phyloP scores from a whole-genome alignment of 2,113 vertebrate species.

The Boleophthalmus pectinirostris region DNA sequence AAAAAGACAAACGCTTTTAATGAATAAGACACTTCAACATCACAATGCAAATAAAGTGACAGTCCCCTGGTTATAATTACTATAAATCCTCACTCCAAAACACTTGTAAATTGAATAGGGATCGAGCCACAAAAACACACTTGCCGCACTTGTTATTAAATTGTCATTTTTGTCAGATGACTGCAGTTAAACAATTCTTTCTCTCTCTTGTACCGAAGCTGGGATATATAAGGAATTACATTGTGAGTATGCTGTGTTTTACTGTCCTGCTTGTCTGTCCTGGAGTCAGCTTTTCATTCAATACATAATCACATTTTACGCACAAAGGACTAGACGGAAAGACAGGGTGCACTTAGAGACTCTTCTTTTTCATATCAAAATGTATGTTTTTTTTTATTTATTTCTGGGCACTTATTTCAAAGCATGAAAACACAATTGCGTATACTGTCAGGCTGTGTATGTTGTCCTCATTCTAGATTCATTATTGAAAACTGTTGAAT shows the following conservation, averaged over 20 bases:
- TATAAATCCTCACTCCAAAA: constrained; percentile 21
- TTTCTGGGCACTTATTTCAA: constrained; percentile 45
- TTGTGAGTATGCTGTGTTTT: constrained; percentile 78
- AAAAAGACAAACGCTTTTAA: not conserved
- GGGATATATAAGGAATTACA: constrained; percentile 80
- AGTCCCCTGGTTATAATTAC: constrained; percentile 5
- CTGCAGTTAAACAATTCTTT: constrained; percentile 72
- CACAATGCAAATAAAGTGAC: constrained; percentile 18
- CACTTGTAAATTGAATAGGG: constrained; percentile 13
- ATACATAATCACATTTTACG: constrained; percentile 68
- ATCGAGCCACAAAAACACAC: constrained; percentile 7
- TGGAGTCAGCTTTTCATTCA: constrained; percentile 70
- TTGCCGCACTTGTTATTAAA: constrained; percentile 39
- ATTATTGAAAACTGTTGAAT: constrained; percentile 22
- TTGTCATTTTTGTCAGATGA: constrained; percentile 44
- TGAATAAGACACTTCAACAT: constrained; percentile 12
- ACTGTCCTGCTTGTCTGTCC: constrained; percentile 74
- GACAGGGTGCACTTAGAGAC: constrained; percentile 49
- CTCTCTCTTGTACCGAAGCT: constrained; percentile 80
- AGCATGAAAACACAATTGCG: constrained; percentile 65
- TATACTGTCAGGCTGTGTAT: constrained; percentile 50
- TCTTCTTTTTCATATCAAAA: constrained; percentile 53
- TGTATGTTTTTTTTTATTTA: constrained; percentile 32
- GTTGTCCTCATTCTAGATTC: constrained; percentile 39
- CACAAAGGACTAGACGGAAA: constrained; percentile 46